Evolutionary conservation across 2,888 invertebrate species (phyloP), one percentile per base, ranked within the genome.

Genomic region (Blomia tropicalis): DNA sequence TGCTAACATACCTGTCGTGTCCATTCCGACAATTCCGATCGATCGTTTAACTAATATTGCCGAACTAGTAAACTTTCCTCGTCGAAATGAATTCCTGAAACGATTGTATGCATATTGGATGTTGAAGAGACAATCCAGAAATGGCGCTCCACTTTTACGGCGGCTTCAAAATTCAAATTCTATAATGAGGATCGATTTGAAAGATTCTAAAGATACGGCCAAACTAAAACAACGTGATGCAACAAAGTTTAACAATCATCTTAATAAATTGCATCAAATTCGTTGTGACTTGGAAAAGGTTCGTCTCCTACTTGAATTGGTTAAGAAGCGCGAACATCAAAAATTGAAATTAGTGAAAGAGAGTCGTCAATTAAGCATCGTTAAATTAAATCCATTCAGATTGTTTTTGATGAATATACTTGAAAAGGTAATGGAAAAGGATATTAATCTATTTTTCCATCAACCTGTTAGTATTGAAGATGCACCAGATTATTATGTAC

Each of bases 61-160:
- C 0, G 79, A 80, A 14, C 73, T 88, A 70, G 86, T 91, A 5
- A 75, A 74, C 58, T 75, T 82, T 64, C 80, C 83, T 25, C 86
- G 87, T 70, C 82, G 86, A 66, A 84, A 85, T 27, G 84, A 85
- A 69, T 85, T 96, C 70, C 83, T 95, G 70, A 86, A 87, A 71
- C 79, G 90, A 2, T 77, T 98, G 17, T 83, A 95, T 62, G 87
- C 91, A 0, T 98, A 95, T 72, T 98, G 98, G 98, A 95, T 91
- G 2, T 76, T 96, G 47, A 98, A 98, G 74, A 77, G 98, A 1
- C 90, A 92, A 72, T 85, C 86, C 66, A 77, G 96, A 58, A 93
- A 95, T 71, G 98, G 98, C 0, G 95, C 95, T 7, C 96, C 98
- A 0, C 77, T 98, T 64, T 75, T 98, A 64, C 75, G 95, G 47